Evolutionary conservation across 1,140 invertebrate genomes (phyloP), one percentile per base, ranked within the genome.

Genomic region (Colletes latitarsis): DNA sequence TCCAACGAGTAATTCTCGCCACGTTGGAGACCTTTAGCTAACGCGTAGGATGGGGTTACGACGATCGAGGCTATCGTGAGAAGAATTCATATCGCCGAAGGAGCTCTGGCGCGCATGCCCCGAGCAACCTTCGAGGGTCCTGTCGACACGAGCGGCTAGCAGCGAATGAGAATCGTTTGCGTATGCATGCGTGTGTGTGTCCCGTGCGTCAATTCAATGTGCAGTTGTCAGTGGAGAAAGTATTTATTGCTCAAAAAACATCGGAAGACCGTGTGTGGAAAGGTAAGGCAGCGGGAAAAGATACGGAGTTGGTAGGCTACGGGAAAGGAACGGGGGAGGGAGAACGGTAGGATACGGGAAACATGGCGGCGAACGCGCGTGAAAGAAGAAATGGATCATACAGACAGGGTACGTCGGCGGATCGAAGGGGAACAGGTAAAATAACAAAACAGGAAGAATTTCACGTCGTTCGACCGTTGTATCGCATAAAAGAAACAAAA

Each of bases 241-340:
- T 93, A 93, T 93, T 93, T 93, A 93, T 93, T 93, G 92, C 92
- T 92, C 91, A 91, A 93, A 92, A 92, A 91, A 89, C 90, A 91
- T 91, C 90, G 90, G 86, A 91, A 91, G 89, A 82, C 73, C 77
- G 86, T 81, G 83, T 21, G 79, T 66, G 78, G 74, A 74, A 80
- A 85, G 82, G 77, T 77, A 87, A 87, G 82, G 82, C 74, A 86
- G 79, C 73, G 82, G 66, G 69, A 77, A 82, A 73, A 78, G 70
- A 84, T 81, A 81, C 70, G 70, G 77, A 86, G 77, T 86, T 84
- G 81, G 81, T 83, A 88, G 69, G 82, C 81, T 86, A 79, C 76
- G 76, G 68, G 70, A 86, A 74, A 77, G 78, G 74, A 85, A 77
- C 77, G 76, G 87, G 81, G 87, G 82, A 76, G 82, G 77, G 81